Evolutionary conservation across 2,113 vertebrate species (phyloP), one percentile per base, ranked within the genome.

Genomic region (Heterochromis multidens): DNA sequence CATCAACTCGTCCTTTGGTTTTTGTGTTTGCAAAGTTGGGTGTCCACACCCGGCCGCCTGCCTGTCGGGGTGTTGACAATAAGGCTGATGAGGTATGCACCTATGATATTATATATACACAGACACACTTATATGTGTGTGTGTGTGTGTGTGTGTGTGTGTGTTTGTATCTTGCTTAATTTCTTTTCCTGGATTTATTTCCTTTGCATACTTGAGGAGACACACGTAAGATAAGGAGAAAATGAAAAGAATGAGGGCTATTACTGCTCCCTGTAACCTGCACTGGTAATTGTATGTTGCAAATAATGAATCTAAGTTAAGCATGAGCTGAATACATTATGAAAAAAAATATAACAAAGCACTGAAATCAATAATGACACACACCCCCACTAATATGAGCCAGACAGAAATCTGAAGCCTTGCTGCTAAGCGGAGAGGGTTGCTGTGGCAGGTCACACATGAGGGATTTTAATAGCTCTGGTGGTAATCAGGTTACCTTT

Each of bases 381-480:
- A 84, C 89, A 72, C 56, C 58, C 62, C 40, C 61, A 87, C 84
- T 91, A 89, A 91, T 89, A 86, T 58, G 87, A 90, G 91, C 56
- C 80, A 70, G 85, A 82, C 78, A 90, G 86, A 89, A 85, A 86
- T 91, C 77, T 88, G 81, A 80, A 65, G 61, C 70, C 72, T 46
- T 10, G 70, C 86, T 81, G 88, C 84, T 86, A 85, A 90, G 88
- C 83, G 31, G 74, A 90, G 67, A 61, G 59, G 77, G 87, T 33
- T 91, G 78, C 82, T 54, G 77, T 79, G 88, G 89, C 70, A 65
- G 90, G 94, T 94, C 93, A 95, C 94, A 92, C 95, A 95, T 90
- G 92, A 95, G 90, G 87, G 92, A 80, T 89, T 95, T 95, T 94
- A 96, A 95, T 95, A 92, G 94, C 90, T 90, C 84, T 35, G 74